phyloP scores from a whole-genome alignment of 2,113 vertebrate genomes.

The Brachypteracias leptosomus region DNA sequence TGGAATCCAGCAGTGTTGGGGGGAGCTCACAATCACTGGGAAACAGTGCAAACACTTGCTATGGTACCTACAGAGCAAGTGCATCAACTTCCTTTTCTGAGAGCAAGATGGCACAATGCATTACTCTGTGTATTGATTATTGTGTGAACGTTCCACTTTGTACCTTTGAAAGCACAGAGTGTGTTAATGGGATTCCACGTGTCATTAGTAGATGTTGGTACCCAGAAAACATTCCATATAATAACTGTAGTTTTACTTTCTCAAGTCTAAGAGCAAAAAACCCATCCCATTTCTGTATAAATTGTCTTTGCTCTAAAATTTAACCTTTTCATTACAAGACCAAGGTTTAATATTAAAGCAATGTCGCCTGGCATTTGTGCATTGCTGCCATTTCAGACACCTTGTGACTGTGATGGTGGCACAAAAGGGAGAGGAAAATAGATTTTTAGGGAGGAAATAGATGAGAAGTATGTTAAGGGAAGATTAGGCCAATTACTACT shows the following conservation, averaged over 20 bases:
- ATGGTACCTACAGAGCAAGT: not conserved
- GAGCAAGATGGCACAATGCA: not conserved
- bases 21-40: not conserved
- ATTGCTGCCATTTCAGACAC: not conserved
- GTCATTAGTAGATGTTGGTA: not conserved
- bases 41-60: not conserved
- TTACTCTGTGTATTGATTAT: not conserved
- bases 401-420: not conserved
- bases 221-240: not conserved
- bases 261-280: not conserved
- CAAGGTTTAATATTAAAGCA: not conserved
- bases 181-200: not conserved
- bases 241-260: not conserved
- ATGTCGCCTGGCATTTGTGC: not conserved
- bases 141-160: rapidly evolving
- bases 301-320: not conserved
- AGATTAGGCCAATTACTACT: not conserved
- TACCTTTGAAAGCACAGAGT: not conserved
- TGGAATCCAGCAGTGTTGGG: not conserved
- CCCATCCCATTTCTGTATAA: rapidly evolving
- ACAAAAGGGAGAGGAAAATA: not conserved
- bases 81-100: not conserved
- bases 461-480: not conserved
- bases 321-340: not conserved
- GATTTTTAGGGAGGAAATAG: not conserved